Conservation (phyloP, 1,140 invertebrate species). For the Hirudo medicinalis region DNA sequence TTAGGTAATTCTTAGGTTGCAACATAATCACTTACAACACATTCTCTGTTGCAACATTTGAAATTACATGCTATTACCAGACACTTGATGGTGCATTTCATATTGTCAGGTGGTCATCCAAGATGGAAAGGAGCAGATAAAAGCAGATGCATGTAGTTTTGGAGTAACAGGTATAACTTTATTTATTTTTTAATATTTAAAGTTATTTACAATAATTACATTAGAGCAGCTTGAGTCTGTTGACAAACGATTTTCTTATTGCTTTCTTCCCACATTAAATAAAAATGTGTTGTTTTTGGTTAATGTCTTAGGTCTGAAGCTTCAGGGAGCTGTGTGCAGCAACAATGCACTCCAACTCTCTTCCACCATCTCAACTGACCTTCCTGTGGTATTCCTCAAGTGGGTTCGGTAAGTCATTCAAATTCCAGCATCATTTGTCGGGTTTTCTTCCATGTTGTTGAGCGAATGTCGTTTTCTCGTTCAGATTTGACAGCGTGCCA, state of each 20-base stretch:
- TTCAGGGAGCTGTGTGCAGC: conserved; percentile 83
- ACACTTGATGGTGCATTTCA: neutral
- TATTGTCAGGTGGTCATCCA: conserved; percentile 14
- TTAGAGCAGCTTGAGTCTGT: too few species aligned
- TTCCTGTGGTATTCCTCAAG: conserved; percentile 69
- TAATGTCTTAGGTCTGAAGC: conserved; percentile 57
- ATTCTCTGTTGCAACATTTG: neutral
- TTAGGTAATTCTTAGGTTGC: too few species aligned
- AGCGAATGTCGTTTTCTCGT: neutral
- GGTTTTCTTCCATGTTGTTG: neutral
- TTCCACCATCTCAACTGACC: conserved; percentile 81
- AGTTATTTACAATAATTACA: too few species aligned
- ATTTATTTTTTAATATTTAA: too few species aligned
- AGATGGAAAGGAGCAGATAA: conserved; percentile 5
- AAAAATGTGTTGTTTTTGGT: neutral
- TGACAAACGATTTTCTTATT: too few species aligned
- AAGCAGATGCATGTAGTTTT: conserved; percentile 43
- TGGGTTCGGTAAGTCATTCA: conserved; percentile 55
- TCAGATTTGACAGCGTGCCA: conserved; percentile 21
- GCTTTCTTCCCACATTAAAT: neutral
- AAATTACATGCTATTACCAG: neutral
- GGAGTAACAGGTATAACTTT: conserved; percentile 50
- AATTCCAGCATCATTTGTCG: neutral
- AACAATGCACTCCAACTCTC: conserved; percentile 80
- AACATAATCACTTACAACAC: too few species aligned